Base-by-base conservation (phyloP, 2,888 invertebrate species). In the Papilio demoleus region DNA sequence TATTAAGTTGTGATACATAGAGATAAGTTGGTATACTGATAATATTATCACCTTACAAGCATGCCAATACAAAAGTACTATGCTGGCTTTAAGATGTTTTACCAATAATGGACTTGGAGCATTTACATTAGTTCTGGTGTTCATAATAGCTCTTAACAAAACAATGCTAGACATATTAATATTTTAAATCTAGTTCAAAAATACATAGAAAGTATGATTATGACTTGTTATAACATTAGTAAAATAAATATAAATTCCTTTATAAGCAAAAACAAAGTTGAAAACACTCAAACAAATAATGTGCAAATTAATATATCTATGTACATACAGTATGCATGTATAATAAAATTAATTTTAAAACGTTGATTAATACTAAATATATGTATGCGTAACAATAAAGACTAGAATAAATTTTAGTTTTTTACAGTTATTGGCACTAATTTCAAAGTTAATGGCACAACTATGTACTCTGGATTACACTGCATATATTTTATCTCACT, bases 361-460 rank as follows among this genome's bases (percentile, higher is more conserved):
- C 84, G 83, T 88, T 86, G 87, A 91, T 92, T 91, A 89, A 88
- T 85, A 88, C 92, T 92, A 92, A 91, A 91, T 88, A 90, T 88
- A 90, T 86, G 88, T 88, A 89, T 86, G 88, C 87, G 84, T 92
- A 93, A 92, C 92, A 93, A 92, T 93, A 92, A 88, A 92, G 93
- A 93, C 93, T 93, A 93, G 93, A 93, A 92, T 92, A 92, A 89
- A 92, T 90, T 89, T 90, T 87, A 85, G 80, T 84, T 86, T 77
- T n/a, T 84, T 88, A 92, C 93, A 93, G 93, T 92, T 93, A 93
- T 92, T 93, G 93, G 93, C 93, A 93, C 93, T 93, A 92, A 87
- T 83, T 85, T 87, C 78, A 85, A 83, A 85, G 82, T 82, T 84
- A 86, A 93, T 93, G 93, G 92, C 93, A 93, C 90, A 85, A 86